Evolutionary conservation across 1,140 invertebrate species (phyloP).

Genomic region (Drosophila funebris): DNA sequence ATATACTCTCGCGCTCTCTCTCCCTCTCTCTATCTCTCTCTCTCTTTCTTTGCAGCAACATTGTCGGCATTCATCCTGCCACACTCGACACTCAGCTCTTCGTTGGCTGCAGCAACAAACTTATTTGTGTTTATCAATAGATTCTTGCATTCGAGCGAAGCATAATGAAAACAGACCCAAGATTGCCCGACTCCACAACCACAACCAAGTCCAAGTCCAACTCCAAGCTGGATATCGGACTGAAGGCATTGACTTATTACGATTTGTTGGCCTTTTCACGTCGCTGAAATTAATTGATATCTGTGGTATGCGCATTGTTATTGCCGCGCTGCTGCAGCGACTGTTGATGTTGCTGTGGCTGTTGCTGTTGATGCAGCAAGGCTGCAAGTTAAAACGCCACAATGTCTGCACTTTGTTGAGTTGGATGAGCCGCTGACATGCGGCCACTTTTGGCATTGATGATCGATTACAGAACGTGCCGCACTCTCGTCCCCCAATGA

Average conservation of each 20-base stretch:
- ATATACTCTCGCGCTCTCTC: constrained; percentile 3
- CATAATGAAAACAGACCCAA: constrained; percentile 6
- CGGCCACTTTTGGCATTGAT: constrained; percentile 74
- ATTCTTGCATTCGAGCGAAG: constrained; percentile 29
- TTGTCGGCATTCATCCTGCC: constrained; percentile 59
- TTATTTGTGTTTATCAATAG: constrained; percentile 82
- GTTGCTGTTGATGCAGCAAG: constrained; percentile 25
- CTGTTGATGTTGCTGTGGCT: constrained; percentile 36
- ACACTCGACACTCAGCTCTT: constrained; percentile 39
- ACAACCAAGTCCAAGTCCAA: neutral
- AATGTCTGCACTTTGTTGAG: constrained; percentile 50
- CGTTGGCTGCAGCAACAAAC: constrained; percentile 28
- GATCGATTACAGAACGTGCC: constrained; percentile 80
- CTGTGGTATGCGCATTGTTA: constrained; percentile 79
- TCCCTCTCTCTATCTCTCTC: neutral
- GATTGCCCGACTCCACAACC: neutral
- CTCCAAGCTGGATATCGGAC: neutral
- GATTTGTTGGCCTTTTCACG: constrained; percentile 81
- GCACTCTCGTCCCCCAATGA: too few species aligned
- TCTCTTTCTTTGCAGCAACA: neutral
- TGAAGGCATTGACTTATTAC: constrained; percentile 79
- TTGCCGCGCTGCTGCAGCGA: constrained; percentile 33
- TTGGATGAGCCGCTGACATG: constrained; percentile 41
- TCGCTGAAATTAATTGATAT: constrained; percentile 81
- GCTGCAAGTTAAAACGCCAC: constrained; percentile 25